A percentile compares a stretch with the other conserved stretches of the same genome.
phyloP scores from a whole-genome alignment of 1,140 invertebrate species.

The Coptotermes formosanus region DNA sequence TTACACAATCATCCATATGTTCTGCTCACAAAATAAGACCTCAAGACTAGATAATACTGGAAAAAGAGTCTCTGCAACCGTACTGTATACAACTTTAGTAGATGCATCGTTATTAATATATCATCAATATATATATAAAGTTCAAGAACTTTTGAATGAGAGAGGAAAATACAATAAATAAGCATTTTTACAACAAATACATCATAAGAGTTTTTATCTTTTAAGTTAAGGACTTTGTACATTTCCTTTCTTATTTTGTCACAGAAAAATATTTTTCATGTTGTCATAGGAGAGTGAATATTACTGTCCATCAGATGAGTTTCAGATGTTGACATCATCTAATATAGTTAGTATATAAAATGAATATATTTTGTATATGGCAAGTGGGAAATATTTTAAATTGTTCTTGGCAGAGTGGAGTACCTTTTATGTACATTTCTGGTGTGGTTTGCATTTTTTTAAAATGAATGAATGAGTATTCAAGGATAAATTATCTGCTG shows the following conservation, averaged over 20 bases:
- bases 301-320: background rate
- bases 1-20: background rate
- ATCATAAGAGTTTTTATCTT: slow-evolving; percentile 19
- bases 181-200: slow-evolving; percentile 31
- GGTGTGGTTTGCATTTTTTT: too few relatives aligned
- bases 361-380: slow-evolving; percentile 27
- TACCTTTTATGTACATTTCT: background rate
- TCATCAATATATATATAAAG: slow-evolving; percentile 8
- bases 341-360: slow-evolving; percentile 27
- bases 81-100: background rate
- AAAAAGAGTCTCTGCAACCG: background rate
- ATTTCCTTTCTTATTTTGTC: slow-evolving; percentile 19
- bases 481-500: too few relatives aligned
- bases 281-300: slow-evolving; percentile 10
- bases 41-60: slow-evolving; percentile 35
- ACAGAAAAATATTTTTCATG: slow-evolving; percentile 13
- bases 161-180: slow-evolving; percentile 30
- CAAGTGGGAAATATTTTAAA: background rate
- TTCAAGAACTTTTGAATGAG: slow-evolving; percentile 23
- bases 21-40: slow-evolving; percentile 28
- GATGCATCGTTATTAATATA: background rate
- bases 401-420: background rate
- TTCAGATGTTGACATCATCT: slow-evolving; percentile 21
- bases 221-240: slow-evolving; percentile 29
- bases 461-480: too few relatives aligned